phyloP scores from a whole-genome alignment of 35 echinoderm and acorn worm species.

The Heliocidaris tuberculata region DNA sequence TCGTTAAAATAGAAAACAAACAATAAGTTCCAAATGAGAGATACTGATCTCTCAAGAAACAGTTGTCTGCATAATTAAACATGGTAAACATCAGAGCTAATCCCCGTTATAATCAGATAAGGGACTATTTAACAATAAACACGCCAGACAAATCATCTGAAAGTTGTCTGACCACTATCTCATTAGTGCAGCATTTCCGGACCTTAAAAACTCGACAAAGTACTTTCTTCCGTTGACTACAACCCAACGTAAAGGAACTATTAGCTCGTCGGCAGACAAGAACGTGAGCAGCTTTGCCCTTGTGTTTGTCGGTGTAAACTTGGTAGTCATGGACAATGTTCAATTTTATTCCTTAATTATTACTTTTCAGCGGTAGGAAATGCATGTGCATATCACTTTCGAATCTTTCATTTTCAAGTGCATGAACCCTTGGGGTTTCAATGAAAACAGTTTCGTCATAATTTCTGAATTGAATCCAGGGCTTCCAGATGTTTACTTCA shows the following conservation, averaged over 20 bases:
- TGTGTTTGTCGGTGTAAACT: background rate
- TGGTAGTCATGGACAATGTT: background rate
- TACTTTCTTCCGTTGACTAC: background rate
- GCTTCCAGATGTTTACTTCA: background rate
- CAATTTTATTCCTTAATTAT: background rate
- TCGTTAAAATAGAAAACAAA: background rate
- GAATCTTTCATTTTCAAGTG: background rate
- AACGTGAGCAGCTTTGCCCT: background rate
- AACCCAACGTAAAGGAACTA: background rate
- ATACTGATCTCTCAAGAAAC: background rate
- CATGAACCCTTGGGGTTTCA: background rate
- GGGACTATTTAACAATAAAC: background rate
- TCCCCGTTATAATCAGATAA: background rate
- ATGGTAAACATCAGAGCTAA: background rate
- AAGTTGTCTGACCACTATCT: background rate
- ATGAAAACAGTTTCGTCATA: background rate
- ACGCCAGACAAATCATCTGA: background rate
- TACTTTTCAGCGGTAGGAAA: background rate
- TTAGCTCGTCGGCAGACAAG: background rate
- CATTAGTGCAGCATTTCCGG: background rate
- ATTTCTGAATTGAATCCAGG: background rate
- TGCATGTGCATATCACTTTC: background rate
- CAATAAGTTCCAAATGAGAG: background rate
- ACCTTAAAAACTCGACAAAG: background rate
- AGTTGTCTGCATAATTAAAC: conserved; percentile 17